A percentile compares a stretch with the other conserved stretches of the same genome.
phyloP scores from a whole-genome alignment of 1,140 invertebrate species.

The Chironomus striatipennis region DNA sequence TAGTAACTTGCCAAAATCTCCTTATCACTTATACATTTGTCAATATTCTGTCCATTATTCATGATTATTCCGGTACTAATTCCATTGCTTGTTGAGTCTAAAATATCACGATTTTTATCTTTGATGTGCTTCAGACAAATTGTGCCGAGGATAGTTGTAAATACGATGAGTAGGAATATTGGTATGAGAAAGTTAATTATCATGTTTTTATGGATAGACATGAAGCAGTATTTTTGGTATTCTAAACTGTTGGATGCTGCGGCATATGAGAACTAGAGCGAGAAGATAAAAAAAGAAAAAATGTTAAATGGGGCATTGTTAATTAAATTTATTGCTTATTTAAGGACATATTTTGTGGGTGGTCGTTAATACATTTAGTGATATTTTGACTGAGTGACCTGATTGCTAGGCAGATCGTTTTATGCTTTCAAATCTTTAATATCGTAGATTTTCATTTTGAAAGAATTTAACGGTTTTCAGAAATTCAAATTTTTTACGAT shows the following conservation, averaged over 20 bases:
- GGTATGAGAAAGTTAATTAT: slow-evolving; percentile 61
- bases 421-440: too few species aligned
- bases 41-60: slow-evolving; percentile 21
- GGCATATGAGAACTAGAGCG: slow-evolving; percentile 50
- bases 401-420: too few species aligned
- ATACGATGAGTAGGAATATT: slow-evolving; percentile 52
- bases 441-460: too few species aligned
- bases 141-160: slow-evolving; percentile 46
- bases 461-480: too few species aligned
- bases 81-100: slow-evolving; percentile 6
- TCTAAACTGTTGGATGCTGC: slow-evolving; percentile 57
- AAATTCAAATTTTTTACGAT: too few species aligned
- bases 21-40: background rate
- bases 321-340: slow-evolving; percentile 26
- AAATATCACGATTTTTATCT: slow-evolving; percentile 26
- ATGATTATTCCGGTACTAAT: background rate
- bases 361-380: too few species aligned
- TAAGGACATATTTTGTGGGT: background rate
- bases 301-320: slow-evolving; percentile 25
- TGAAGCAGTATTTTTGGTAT: slow-evolving; percentile 60
- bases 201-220: slow-evolving; percentile 63
- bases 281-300: slow-evolving; percentile 21
- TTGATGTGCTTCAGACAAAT: slow-evolving; percentile 27
- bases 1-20: slow-evolving; percentile 6
- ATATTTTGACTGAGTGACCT: too few species aligned